phyloP scores from a whole-genome alignment of 1,140 invertebrate species.

The Drosophila sproati region DNA sequence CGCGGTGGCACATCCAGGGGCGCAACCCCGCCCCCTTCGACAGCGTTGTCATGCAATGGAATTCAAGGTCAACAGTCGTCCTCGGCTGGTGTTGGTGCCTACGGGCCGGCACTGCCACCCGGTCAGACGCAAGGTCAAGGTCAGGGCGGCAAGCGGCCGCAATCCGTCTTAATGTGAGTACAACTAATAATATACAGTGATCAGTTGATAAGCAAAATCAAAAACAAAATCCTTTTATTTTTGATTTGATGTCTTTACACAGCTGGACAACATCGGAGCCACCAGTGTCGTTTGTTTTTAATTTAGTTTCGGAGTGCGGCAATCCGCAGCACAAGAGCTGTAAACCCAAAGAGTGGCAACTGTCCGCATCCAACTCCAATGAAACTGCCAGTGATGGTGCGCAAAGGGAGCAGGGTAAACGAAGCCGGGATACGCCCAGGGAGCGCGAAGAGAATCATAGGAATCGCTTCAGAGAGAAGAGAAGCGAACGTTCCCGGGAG shows the following conservation, averaged over 20 bases:
- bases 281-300: slow-evolving; percentile 46
- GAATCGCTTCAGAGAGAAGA: slow-evolving; percentile 15
- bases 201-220: not conserved
- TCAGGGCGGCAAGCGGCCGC: slow-evolving; percentile 29
- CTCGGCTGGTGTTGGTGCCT: slow-evolving; percentile 11
- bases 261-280: slow-evolving; percentile 63
- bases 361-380: not conserved
- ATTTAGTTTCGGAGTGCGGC: slow-evolving; percentile 48
- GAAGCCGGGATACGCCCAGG: slow-evolving; percentile 5
- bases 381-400: slow-evolving; percentile 7
- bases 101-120: slow-evolving; percentile 41
- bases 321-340: slow-evolving; percentile 56
- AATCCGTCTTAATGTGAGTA: slow-evolving; percentile 59
- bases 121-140: slow-evolving; percentile 6
- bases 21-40: slow-evolving; percentile 3
- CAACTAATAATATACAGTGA: not conserved
- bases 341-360: slow-evolving; percentile 12
- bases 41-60: slow-evolving; percentile 22
- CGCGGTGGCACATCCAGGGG: slow-evolving; percentile 30
- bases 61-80: not conserved
- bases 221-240: not conserved
- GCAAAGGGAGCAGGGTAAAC: slow-evolving; percentile 22
- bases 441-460: slow-evolving; percentile 14
- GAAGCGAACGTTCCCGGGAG: slow-evolving; percentile 12
- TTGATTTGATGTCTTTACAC: not conserved